These are phyloP conservation scores for Protonemura montana DNA, from an alignment of 2,888 invertebrate species.

Conservation along the genomic window DNA sequence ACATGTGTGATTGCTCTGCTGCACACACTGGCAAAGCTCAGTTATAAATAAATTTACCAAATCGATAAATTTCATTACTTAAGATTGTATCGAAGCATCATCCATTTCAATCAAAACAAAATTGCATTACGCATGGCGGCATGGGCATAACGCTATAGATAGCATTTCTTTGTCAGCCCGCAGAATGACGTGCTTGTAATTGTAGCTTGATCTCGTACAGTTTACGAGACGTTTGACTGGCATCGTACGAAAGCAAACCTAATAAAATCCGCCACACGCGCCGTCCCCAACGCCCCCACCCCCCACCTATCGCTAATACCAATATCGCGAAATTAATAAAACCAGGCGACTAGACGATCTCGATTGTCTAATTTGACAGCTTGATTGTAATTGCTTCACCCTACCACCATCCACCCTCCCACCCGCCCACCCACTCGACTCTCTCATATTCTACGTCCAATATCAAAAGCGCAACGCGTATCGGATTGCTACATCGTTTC, in stretches of 20 bases:
- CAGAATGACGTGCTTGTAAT: background rate
- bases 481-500: constrained; percentile 47
- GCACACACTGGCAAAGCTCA: background rate
- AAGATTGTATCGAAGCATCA: constrained; percentile 7
- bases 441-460: background rate
- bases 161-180: background rate
- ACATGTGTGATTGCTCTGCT: background rate
- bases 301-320: constrained; percentile 25
- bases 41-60: constrained; percentile 5
- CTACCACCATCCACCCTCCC: constrained; percentile 24
- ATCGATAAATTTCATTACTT: constrained; percentile 12
- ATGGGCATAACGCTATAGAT: background rate
- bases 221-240: constrained; percentile 20
- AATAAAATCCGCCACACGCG: background rate
- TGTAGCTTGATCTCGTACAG: constrained; percentile 12
- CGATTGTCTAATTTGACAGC: constrained; percentile 45
- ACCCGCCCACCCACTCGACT: background rate
- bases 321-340: constrained; percentile 40
- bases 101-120: constrained; percentile 12
- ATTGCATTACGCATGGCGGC: background rate
- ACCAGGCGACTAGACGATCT: constrained; percentile 9
- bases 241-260: background rate
- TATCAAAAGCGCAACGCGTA: constrained; percentile 34
- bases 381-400: constrained; percentile 45
- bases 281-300: background rate